Evolutionary conservation across 2,113 vertebrate genomes (phyloP), one percentile per base, ranked within the genome.

Genomic region (Isurus oxyrinchus): DNA sequence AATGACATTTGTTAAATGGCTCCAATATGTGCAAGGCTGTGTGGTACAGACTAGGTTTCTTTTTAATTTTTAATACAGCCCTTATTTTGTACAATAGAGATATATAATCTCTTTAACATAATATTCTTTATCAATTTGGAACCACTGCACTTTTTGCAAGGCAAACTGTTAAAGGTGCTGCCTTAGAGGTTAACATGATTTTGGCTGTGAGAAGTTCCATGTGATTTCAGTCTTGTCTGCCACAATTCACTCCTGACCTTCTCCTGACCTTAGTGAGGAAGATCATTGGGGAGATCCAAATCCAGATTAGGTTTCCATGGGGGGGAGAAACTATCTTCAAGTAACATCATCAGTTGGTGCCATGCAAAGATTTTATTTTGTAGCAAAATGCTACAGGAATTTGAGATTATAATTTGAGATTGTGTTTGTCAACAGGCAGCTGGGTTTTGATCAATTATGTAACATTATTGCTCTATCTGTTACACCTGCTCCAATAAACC

Each of bases 21-120:
- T 91, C 88, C 88, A 91, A 91, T 91, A 61, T 61, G 88, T 59
- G 57, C 55, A 31, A 91, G 88, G 16, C 88, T 35, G 55, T 59
- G 31, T 59, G 53, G 53, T 16, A 57, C 35, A 59, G 27, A 13
- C 53, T 59, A 35, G 27, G 88, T 35, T 57, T 91, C 57, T 35
- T 35, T 91, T n/a, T 59, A 59, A 91, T 91, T 91, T 91, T 91
- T 91, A 91, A 91, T 91, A 59, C 53, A 14, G 14, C 88, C 55
- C 88, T 59, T 59, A 91, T 91, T 91, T 91, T 59, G 11, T 91
- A n/a, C 88, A 57, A 59, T 59, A 59, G 88, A 91, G 55, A 91
- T 61, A 44, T 21, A 55, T 91, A 59, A 91, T 61, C 88, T 91
- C 10, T n/a, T 91, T 35, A 91, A 91, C 59, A 91, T 61, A 59